Evolutionary conservation across 2,888 invertebrate species (phyloP).

Genomic region (Punctoribates punctum): DNA sequence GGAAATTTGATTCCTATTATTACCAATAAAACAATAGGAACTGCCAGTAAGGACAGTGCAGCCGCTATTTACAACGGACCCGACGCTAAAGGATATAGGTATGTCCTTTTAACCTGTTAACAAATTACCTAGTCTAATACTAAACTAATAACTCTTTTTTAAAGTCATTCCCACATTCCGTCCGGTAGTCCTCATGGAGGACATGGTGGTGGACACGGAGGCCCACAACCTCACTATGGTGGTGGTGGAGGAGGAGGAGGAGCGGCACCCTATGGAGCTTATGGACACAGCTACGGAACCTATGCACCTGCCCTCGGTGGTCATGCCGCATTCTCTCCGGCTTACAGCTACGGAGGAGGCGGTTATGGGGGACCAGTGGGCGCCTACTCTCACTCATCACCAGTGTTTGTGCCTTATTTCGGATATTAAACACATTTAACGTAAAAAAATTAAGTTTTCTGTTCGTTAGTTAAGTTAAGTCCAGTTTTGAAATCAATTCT

Average conservation of each 20-base stretch:
- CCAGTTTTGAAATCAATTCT: no score
- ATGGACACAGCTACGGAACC: not conserved
- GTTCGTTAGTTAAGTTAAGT: no score
- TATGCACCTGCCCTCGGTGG: not conserved
- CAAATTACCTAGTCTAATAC: not conserved
- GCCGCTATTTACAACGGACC: conserved; percentile 41
- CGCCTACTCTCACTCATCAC: conserved; percentile 29
- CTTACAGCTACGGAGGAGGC: not conserved
- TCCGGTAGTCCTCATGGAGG: conserved; percentile 31
- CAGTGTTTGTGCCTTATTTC: conserved; percentile 34
- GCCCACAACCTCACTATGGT: no score
- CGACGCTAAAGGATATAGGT: conserved; percentile 34
- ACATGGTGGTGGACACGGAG: not conserved
- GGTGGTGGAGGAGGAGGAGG: no score
- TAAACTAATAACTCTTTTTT: not conserved
- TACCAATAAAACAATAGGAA: conserved; percentile 28
- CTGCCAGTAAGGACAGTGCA: conserved; percentile 45
- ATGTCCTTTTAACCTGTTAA: not conserved
- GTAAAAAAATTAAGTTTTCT: no score
- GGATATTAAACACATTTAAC: conserved; percentile 29
- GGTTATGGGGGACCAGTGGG: conserved; percentile 10
- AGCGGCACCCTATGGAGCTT: not conserved
- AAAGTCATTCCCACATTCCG: conserved; percentile 17
- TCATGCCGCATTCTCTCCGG: not conserved
- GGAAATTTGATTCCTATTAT: not conserved